Base-by-base conservation (phyloP, 2,888 invertebrate genomes). In the Dendrolimus houi region DNA sequence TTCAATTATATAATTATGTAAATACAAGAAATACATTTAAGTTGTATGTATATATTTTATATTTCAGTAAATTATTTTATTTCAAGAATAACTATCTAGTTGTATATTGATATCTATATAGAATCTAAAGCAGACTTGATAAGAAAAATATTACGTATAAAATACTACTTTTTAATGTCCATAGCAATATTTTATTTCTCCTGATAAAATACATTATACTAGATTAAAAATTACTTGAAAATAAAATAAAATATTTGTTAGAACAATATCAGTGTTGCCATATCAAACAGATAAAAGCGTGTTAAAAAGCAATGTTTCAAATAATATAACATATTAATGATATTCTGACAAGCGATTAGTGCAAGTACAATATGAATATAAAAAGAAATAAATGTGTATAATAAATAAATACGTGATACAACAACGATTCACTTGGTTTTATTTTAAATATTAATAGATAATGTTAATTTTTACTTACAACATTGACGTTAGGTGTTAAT, bases 391-490 rank as follows among this genome's bases (percentile, higher is more conserved):
- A 52, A 47, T 55, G n/a, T 55, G 40, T 52, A 55, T 40, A 53
- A 63, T 58, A 58, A 56, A 59, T 64, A 67, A 63, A 67, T 62
- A 68, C 57, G 68, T 65, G 70, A 64, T 57, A 72, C 62, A 72
- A 59, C 52, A 55, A 57, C 57, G 55, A 42, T 14, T 54, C 54
- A 29, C 47, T 10, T 29, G 52, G 29, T 53, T 29, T n/a, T 29
- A n/a, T 42, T 62, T 58, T 63, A 67, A 66, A 77, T 73, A 87
- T 86, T 87, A 29, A 29, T 29, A 88, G 86, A 47, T 86, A 86
- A 75, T 72, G 76, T 79, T 82, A 81, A 80, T 47, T 47, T 79
- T 84, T 89, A 89, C 88, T 89, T 89, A 89, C 88, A 87, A 86
- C 74, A 84, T 77, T 72, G 78, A 64, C 74, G 84, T 85, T 85